phyloP scores from a whole-genome alignment of 2,113 vertebrate species.

The Phalacrocorax brasilianus region DNA sequence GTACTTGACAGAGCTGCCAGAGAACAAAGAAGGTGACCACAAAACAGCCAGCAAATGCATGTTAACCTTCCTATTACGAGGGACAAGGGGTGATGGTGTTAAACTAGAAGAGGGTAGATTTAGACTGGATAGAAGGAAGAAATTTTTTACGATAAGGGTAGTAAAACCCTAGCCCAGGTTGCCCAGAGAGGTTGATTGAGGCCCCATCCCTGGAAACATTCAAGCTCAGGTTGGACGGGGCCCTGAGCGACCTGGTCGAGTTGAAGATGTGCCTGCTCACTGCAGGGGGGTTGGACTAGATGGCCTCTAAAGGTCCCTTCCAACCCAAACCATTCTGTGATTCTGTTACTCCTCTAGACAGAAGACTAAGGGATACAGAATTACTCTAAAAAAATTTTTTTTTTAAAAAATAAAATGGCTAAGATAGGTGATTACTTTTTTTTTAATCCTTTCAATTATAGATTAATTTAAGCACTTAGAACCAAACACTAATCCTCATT shows the following conservation, averaged over 20 bases:
- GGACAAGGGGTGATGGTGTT: neutral
- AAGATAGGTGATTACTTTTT: neutral
- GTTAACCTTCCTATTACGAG: neutral
- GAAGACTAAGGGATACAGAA: neutral
- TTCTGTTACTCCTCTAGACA: neutral
- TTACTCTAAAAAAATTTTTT: neutral
- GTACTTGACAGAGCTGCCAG: constrained; percentile 86
- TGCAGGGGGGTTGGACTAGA: neutral
- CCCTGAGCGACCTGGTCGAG: neutral
- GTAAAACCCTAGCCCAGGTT: neutral
- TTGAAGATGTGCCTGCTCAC: neutral
- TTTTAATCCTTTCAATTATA: neutral
- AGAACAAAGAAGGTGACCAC: constrained; percentile 87
- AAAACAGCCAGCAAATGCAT: neutral
- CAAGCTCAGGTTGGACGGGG: neutral
- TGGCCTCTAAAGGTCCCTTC: neutral
- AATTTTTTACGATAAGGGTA: neutral
- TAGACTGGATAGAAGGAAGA: neutral
- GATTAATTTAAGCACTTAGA: neutral
- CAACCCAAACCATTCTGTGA: neutral
- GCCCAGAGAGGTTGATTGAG: no score
- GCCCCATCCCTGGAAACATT: neutral
- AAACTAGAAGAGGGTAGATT: neutral
- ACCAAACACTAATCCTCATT: neutral
- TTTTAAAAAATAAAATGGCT: neutral